Evolutionary conservation across 2,888 invertebrate species (phyloP).

Genomic region (Dorcus parallelipipedus): DNA sequence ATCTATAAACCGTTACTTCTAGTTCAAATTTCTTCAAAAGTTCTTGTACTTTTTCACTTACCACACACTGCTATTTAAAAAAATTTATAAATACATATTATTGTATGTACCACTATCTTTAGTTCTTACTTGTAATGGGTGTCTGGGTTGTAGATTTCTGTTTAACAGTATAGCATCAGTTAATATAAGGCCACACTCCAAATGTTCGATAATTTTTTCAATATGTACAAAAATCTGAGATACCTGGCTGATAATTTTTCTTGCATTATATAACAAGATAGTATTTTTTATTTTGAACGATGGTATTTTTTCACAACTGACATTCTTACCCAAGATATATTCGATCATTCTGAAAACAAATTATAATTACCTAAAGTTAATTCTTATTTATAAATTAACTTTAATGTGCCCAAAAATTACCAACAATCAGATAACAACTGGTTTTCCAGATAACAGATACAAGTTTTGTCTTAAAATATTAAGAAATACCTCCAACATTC

Average conservation of each 20-base stretch:
- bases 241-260: constrained; percentile 39
- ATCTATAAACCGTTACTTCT: constrained; percentile 20
- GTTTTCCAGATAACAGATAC: no score
- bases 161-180: no score
- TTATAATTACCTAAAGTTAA: no score
- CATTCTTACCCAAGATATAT: constrained; percentile 11
- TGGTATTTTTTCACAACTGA: constrained; percentile 16
- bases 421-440: no score
- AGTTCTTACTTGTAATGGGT: no score
- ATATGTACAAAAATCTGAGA: constrained; percentile 42
- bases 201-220: constrained; percentile 37
- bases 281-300: constrained; percentile 26
- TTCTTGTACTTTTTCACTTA: constrained; percentile 18
- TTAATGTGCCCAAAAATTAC: no score
- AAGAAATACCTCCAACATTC: constrained; percentile 16
- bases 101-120: constrained; percentile 21
- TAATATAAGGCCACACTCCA: no score
- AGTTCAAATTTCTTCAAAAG: constrained; percentile 28
- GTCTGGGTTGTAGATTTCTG: no score
- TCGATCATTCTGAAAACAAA: constrained; percentile 15
- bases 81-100: constrained; percentile 20
- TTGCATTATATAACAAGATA: constrained; percentile 39
- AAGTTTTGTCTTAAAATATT: neutral
- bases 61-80: neutral
- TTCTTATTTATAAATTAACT: neutral